Evolutionary conservation across 2,113 vertebrate species (phyloP), one percentile per base, ranked within the genome.

Genomic region (Micromys minutus): DNA sequence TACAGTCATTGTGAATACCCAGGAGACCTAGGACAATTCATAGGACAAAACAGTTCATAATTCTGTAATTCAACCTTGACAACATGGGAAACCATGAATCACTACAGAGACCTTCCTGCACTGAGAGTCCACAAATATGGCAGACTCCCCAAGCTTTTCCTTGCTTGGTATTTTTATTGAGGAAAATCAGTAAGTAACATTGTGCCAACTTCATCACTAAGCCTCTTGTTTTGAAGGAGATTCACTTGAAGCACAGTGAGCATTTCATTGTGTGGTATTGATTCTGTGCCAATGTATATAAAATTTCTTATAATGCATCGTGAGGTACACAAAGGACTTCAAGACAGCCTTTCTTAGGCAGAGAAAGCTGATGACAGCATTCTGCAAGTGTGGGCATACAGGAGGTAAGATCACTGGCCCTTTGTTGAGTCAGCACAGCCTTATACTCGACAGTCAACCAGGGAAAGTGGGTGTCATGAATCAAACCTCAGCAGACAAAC

Each of bases 291-390:
- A 90, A 91, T 77, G 13, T 69, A 76, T 61, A 85, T n/a, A 83
- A 90, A 87, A 72, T 15, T 81, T 81, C 39, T 92, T 75, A 61
- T 36, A 86, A 83, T 90, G 90, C 69, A 76, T 29, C 4, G 17
- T 83, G 42, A 81, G 63, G 85, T 39, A 75, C 63, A 95, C 67
- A 90, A 69, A 90, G 72, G 59, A 90, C 72, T 81, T 85, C 88
- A 76, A 88, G 81, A 52, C 9, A 29, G 63, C 57, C 45, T 84
- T 87, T 95, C 94, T 94, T 90, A 95, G 84, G 67, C 45, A 89
- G 77, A 72, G 79, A 95, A 84, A 84, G 95, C 94, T 97, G 95
- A 96, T 85, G 93, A 67, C 79, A 90, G 89, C 91, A 90, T 84
- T 90, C 21, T 0, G 3, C 72, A 81, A 92, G 42, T 55, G 71